Conservation (phyloP, 2,888 invertebrate genomes). For the Lepeophtheirus nordmannii region DNA sequence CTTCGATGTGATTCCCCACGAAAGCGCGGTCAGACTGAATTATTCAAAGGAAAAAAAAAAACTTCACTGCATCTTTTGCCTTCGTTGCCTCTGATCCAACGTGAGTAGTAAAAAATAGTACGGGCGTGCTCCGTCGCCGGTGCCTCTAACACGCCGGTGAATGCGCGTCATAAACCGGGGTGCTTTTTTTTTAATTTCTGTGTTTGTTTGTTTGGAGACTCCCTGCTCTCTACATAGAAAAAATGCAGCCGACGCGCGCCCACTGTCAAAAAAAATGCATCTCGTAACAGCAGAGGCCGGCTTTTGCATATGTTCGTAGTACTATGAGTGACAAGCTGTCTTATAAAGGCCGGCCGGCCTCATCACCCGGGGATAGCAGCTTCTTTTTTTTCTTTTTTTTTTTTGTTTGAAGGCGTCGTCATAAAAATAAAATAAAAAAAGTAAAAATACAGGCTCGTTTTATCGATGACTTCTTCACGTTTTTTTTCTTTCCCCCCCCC, state of each 20-base stretch:
- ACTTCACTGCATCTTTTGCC: not conserved
- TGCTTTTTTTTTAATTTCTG: not conserved
- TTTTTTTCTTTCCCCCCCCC: not conserved
- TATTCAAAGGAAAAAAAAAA: not conserved
- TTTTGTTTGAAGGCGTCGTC: not conserved
- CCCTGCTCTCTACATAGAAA: not conserved
- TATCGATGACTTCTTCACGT: conserved; percentile 4
- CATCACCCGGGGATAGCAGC: too few relatives aligned
- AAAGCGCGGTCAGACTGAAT: conserved; percentile 9
- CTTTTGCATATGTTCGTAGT: not conserved
- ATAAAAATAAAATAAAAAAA: too few relatives aligned
- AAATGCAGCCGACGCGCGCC: conserved; percentile 7
- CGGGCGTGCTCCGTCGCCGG: conserved; percentile 6
- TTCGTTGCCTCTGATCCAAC: not conserved
- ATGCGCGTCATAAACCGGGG: conserved; percentile 1
- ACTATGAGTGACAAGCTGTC: not conserved
- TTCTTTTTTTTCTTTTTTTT: not conserved
- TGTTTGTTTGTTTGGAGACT: too few relatives aligned
- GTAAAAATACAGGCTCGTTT: not conserved
- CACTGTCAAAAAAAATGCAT: conserved; percentile 2
- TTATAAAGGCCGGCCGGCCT: not conserved
- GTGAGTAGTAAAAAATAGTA: not conserved
- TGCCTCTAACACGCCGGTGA: not conserved
- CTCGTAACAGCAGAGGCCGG: conserved; percentile 3
- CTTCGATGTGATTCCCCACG: conserved; percentile 2